Evolutionary conservation across 2,797 vertebrate species (phyloP).

Genomic region (Orestias chungarensis): DNA sequence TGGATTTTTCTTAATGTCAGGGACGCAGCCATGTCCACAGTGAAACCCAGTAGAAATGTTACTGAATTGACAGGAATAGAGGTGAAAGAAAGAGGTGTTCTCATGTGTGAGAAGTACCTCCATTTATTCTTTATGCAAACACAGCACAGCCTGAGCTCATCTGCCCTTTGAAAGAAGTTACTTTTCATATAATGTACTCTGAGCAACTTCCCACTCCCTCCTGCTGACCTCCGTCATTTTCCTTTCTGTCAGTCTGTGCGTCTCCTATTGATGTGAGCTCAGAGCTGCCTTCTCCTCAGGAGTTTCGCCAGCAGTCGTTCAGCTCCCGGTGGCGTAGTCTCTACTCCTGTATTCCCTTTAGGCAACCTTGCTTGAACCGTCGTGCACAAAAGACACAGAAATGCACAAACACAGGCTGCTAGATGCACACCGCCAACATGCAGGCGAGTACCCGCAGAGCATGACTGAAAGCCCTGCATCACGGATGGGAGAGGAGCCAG

Average conservation of each 20-base stretch:
- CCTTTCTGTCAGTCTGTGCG: slow-evolving; percentile 42
- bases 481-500: slow-evolving; percentile 49
- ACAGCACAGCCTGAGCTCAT: slow-evolving; percentile 30
- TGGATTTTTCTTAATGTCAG: slow-evolving; percentile 77
- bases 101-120: slow-evolving; percentile 24
- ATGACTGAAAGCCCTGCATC: slow-evolving; percentile 49
- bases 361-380: slow-evolving; percentile 57
- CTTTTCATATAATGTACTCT: slow-evolving; percentile 27
- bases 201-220: slow-evolving; percentile 26
- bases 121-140: slow-evolving; percentile 42
- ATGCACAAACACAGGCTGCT: slow-evolving; percentile 32
- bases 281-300: slow-evolving; percentile 55
- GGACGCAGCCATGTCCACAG: slow-evolving; percentile 38
- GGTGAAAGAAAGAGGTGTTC: slow-evolving; percentile 25
- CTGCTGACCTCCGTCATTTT: slow-evolving; percentile 52
- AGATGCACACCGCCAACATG: slow-evolving; percentile 1
- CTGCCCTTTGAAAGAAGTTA: slow-evolving; percentile 37
- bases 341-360: slow-evolving; percentile 49
- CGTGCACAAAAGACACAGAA: slow-evolving; percentile 43
- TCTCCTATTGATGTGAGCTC: slow-evolving; percentile 63
- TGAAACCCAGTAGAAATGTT: slow-evolving; percentile 58
- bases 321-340: slow-evolving; percentile 51
- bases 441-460: slow-evolving; percentile 5
- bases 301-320: slow-evolving; percentile 54
- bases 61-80: slow-evolving; percentile 47